Conservation (phyloP, 2,888 invertebrate species). For the Dromius quadrimaculatus region DNA sequence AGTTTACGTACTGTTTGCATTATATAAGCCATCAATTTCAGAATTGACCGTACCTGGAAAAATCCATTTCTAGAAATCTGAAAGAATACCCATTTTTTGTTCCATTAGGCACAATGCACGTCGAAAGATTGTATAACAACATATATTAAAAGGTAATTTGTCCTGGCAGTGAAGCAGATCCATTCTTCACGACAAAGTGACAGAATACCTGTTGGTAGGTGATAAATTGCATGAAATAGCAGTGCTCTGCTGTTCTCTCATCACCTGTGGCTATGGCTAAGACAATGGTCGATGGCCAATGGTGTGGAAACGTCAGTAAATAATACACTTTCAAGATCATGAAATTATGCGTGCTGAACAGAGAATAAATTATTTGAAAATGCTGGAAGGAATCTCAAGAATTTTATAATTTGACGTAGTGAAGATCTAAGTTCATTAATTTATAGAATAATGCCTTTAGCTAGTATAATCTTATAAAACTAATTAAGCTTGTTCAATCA, state of each 20-base stretch:
- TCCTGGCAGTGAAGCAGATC: conserved; percentile 20
- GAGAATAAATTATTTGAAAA: conserved; percentile 10
- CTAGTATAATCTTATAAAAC: too few species aligned
- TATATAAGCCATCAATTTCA: too few species aligned
- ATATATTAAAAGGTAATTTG: conserved; percentile 44
- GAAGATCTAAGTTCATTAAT: neutral
- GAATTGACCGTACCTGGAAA: too few species aligned
- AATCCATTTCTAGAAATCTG: too few species aligned
- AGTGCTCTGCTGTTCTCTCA: neutral
- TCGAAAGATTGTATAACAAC: conserved; percentile 26
- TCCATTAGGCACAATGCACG: neutral
- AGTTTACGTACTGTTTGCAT: too few species aligned
- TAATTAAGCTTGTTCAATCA: too few species aligned
- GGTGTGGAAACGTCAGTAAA: conserved; percentile 23
- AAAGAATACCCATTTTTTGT: too few species aligned
- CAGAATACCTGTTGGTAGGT: conserved; percentile 35
- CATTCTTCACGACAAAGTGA: conserved; percentile 35
- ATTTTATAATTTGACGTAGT: conserved; percentile 15
- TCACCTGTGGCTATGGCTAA: conserved; percentile 26
- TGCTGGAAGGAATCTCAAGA: neutral
- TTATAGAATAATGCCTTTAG: neutral
- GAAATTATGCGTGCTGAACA: neutral
- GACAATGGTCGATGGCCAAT: conserved; percentile 27
- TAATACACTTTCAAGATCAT: conserved; percentile 16
- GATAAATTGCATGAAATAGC: conserved; percentile 35